These are phyloP conservation scores for Aix galericulata DNA, from an alignment of 2,113 vertebrate genomes.

Conservation along the genomic window DNA sequence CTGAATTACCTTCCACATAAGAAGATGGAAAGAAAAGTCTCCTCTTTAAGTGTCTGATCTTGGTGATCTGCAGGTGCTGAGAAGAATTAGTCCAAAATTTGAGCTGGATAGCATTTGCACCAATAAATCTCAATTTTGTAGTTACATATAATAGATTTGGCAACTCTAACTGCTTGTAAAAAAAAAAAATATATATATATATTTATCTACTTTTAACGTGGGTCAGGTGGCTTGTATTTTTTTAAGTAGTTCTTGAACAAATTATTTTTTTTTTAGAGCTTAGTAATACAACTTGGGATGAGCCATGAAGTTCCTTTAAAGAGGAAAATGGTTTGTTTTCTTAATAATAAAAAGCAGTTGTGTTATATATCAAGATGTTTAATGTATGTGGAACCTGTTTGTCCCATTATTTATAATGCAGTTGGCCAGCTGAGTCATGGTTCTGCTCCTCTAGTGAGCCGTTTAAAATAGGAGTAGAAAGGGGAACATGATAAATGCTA, in stretches of 20 bases:
- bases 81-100: background rate
- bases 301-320: background rate
- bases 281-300: background rate
- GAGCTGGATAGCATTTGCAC: background rate
- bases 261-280: background rate
- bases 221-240: background rate
- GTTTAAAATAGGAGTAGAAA: background rate
- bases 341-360: fast-evolving
- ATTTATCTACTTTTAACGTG: background rate
- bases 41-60: background rate
- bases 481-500: background rate
- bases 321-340: background rate
- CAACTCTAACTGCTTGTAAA: background rate
- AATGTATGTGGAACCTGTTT: background rate
- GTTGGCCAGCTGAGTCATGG: background rate
- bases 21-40: background rate
- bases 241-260: background rate
- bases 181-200: background rate
- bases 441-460: background rate
- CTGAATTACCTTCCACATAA: background rate
- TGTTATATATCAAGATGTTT: background rate
- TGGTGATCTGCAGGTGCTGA: background rate
- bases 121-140: background rate
- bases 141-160: background rate
- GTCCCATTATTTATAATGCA: background rate